phyloP scores from a whole-genome alignment of 2,797 vertebrate genomes.

The Ibycter americanus region DNA sequence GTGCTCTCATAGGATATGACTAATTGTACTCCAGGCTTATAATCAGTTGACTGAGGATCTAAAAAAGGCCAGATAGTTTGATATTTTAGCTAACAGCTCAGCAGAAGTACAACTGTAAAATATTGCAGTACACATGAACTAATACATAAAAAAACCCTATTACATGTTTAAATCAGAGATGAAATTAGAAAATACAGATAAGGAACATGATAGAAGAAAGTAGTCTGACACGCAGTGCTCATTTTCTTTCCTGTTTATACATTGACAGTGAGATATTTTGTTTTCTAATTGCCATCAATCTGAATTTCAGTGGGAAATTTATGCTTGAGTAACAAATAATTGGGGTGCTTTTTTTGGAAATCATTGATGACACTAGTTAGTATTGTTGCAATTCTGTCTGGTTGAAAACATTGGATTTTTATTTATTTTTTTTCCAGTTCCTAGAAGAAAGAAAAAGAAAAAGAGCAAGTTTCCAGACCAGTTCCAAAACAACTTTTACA shows the following conservation, averaged over 20 bases:
- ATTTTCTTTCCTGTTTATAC: neutral
- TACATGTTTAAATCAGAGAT: neutral
- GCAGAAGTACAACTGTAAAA: neutral
- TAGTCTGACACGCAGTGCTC: neutral
- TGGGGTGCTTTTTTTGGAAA: neutral
- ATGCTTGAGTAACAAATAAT: constrained; percentile 6
- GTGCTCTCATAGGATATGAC: constrained; percentile 70
- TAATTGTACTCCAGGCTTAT: constrained; percentile 78
- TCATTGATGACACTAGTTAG: neutral
- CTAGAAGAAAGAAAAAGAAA: neutral
- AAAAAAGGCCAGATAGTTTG: neutral
- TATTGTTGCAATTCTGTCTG: neutral
- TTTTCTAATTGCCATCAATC: constrained; percentile 4
- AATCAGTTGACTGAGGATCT: constrained; percentile 17
- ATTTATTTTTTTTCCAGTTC: neutral
- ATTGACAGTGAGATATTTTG: neutral
- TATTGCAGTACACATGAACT: neutral
- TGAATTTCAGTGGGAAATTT: constrained; percentile 29
- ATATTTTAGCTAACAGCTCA: neutral
- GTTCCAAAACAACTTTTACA: neutral
- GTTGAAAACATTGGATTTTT: neutral
- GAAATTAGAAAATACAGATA: neutral
- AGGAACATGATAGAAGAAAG: neutral
- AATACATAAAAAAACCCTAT: neutral
- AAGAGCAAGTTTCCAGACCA: neutral